Evolutionary conservation across 2,797 vertebrate species (phyloP).

Genomic region (Crenuchus spilurus): DNA sequence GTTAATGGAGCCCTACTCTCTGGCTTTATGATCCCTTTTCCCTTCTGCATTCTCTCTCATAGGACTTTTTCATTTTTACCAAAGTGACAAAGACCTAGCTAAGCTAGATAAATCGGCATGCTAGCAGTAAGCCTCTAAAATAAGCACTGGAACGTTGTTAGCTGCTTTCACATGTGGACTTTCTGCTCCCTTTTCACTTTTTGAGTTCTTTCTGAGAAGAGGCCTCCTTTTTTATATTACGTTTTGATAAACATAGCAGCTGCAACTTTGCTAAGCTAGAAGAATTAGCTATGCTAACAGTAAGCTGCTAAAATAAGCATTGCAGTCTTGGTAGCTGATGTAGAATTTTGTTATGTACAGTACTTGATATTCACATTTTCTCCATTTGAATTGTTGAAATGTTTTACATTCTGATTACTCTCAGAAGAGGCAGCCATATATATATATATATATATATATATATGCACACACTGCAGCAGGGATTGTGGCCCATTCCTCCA

Average conservation of each 20-base stretch:
- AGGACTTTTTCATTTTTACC: neutral
- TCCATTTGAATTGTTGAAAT: too few relatives aligned
- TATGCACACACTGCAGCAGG: too few relatives aligned
- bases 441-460: too few relatives aligned
- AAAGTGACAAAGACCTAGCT: neutral
- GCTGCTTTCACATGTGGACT: too few relatives aligned
- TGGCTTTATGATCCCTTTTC: neutral
- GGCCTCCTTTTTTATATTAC: too few relatives aligned
- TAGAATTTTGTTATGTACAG: conserved; percentile 3
- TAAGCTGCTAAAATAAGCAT: neutral
- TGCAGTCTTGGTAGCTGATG: neutral
- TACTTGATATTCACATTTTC: conserved; percentile 2
- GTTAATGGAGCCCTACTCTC: neutral
- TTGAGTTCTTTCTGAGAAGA: too few relatives aligned
- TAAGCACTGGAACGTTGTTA: neutral
- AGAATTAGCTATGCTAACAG: neutral
- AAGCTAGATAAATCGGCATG: neutral
- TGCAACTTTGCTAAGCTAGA: neutral
- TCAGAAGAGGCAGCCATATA: too few relatives aligned
- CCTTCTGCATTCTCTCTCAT: neutral
- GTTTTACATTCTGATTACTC: too few relatives aligned
- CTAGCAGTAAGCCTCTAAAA: neutral
- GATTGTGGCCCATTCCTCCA: too few relatives aligned
- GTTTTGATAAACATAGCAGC: too few relatives aligned
- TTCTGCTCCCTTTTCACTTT: too few relatives aligned